Base-by-base conservation (phyloP, 2,888 invertebrate species). In the Heteromyza rotundicornis region DNA sequence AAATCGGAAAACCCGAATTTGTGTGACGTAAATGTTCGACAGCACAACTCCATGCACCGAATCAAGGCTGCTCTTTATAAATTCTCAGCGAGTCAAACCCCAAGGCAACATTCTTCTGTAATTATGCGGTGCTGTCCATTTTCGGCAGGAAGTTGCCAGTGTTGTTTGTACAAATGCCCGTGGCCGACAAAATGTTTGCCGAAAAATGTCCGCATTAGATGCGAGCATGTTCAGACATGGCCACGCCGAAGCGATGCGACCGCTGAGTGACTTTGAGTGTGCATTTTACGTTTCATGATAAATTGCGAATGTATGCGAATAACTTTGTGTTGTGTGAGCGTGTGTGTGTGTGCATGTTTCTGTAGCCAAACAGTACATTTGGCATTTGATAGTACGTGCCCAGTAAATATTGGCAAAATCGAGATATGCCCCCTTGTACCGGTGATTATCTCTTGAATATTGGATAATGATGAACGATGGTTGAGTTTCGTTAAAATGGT, bases 91-190 rank as follows among this genome's bases (percentile, higher is more conserved):
- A 49, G 24, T 19, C 40, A 32, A 27, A 44, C 57, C 40, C 35
- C 40, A 35, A 17, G 23, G 56, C 51, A 52, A 22, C 49, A 17
- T 53, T 53, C 23, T 54, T 62, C 27, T 57, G 49, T 54, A 60
- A 63, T 57, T 60, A 57, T 63, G 60, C 54, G 50, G 57, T 56
- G 24, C 32, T 64, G 58, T 60, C 60, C 40, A 19, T 50, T 57
- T 52, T 20, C 23, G 19, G 56, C 36, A 49, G 40, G 24, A 23
- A 20, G 27, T n/a, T 51, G 22, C 23, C 23, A 36, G n/a, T 51
- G 44, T 52, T 40, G 36, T n/a, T n/a, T n/a, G n/a, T 20, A 20
- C 32, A 7, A 7, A 19, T 20, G 3, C 14, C 5, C 5, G 14
- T 7, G 5, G 7, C 5, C 5, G 17, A 16, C 53, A 53, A 16